These are phyloP conservation scores for Ladona fulva DNA, from an alignment of 1,140 invertebrate species.

Conservation along the genomic window DNA sequence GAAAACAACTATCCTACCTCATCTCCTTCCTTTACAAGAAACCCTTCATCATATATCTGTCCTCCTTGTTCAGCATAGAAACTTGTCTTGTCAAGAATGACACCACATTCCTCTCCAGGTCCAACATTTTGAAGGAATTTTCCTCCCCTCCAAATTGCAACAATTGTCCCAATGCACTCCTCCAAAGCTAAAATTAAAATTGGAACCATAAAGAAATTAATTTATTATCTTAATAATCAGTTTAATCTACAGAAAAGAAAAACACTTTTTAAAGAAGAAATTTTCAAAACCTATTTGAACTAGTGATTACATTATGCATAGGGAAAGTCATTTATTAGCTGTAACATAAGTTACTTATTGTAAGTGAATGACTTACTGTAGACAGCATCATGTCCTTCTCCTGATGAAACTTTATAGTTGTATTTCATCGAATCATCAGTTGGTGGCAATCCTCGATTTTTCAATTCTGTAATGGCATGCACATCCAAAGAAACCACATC, in stretches of 20 bases:
- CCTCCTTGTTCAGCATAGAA: conserved; percentile 99
- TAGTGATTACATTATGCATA: neutral
- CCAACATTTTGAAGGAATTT: conserved; percentile 77
- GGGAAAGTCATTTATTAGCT: neutral
- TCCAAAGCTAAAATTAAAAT: conserved; percentile 41
- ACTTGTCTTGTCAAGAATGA: conserved; percentile 86
- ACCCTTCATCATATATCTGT: conserved; percentile 96
- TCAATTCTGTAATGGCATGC: conserved; percentile 87
- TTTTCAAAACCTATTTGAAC: too few species aligned
- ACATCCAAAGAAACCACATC: conserved; percentile 87
- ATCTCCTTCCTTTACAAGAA: conserved; percentile 77
- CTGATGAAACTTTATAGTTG: conserved; percentile 61
- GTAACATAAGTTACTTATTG: neutral
- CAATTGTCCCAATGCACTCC: conserved; percentile 52
- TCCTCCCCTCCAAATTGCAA: conserved; percentile 66
- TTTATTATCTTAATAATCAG: conserved; percentile 15
- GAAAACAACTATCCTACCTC: conserved; percentile 41
- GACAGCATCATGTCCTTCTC: conserved; percentile 47
- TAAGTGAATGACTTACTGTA: conserved; percentile 46
- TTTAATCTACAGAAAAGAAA: too few species aligned
- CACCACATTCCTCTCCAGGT: conserved; percentile 81
- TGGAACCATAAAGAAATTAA: too few species aligned
- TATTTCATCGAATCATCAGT: conserved; percentile 94
- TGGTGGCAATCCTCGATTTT: conserved; percentile 61
- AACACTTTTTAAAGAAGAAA: neutral